Conservation (phyloP, 1,140 invertebrate genomes). For the Trichonephila inaurata region DNA sequence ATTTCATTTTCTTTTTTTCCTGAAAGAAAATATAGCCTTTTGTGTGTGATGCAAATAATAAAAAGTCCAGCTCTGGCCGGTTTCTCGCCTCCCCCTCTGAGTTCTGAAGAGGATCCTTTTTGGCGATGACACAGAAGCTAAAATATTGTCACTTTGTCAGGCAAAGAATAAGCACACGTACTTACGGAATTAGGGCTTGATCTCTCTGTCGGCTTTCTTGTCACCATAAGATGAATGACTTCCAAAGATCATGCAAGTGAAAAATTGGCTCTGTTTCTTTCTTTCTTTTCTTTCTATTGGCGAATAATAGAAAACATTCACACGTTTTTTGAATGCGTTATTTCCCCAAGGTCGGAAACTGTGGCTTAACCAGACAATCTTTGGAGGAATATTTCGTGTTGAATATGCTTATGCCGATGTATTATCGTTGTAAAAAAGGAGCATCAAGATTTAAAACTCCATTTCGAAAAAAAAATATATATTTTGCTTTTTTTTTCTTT, state of each 20-base stretch:
- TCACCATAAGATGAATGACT: constrained; percentile 69
- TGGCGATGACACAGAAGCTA: constrained; percentile 62
- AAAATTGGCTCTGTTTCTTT: constrained; percentile 55
- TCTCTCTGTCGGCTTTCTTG: constrained; percentile 63
- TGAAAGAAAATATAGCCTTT: not conserved
- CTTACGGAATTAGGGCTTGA: constrained; percentile 71
- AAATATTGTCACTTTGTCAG: constrained; percentile 76
- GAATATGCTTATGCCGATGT: not conserved
- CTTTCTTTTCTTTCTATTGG: constrained; percentile 16
- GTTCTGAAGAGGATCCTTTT: constrained; percentile 67
- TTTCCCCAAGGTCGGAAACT: constrained; percentile 34
- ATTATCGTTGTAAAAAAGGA: not conserved
- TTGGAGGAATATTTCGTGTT: not conserved
- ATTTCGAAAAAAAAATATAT: no score
- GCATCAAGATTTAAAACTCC: not conserved
- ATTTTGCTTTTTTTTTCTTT: no score
- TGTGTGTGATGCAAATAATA: not conserved
- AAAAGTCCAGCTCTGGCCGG: constrained; percentile 22
- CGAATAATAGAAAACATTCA: constrained; percentile 63
- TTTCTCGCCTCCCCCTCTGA: not conserved
- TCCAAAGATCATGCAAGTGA: constrained; percentile 63
- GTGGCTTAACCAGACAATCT: constrained; percentile 5
- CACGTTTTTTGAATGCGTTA: constrained; percentile 44
- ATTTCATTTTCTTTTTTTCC: not conserved
- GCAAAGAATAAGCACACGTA: constrained; percentile 71